These are phyloP conservation scores for Helicoverpa zea DNA, from an alignment of 1,140 invertebrate genomes.

Conservation along the genomic window DNA sequence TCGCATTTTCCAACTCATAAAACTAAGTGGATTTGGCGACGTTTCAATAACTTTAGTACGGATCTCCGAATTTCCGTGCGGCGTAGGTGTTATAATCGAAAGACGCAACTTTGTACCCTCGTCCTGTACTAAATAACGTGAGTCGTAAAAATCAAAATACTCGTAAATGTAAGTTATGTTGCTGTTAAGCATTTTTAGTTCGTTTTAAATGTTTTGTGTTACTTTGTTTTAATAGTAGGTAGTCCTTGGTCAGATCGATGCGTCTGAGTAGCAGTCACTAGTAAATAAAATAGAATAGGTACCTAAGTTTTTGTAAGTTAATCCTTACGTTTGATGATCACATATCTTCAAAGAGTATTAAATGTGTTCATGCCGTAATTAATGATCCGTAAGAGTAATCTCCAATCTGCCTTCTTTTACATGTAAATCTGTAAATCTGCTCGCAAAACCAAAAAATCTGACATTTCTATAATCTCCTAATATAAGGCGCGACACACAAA, in stretches of 20 bases:
- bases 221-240: not conserved
- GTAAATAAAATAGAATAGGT: too few species aligned
- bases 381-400: not conserved
- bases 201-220: slow-evolving; percentile 20
- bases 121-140: slow-evolving; percentile 25
- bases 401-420: too few species aligned
- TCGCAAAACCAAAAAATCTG: not conserved
- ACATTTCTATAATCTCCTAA: slow-evolving; percentile 8
- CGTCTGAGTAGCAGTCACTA: too few species aligned
- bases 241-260: too few species aligned
- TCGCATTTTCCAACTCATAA: slow-evolving; percentile 81
- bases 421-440: too few species aligned
- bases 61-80: slow-evolving; percentile 48
- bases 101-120: slow-evolving; percentile 4
- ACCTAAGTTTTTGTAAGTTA: too few species aligned
- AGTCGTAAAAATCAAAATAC: slow-evolving; percentile 42
- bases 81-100: slow-evolving; percentile 45
- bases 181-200: slow-evolving; percentile 35
- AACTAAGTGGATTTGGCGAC: slow-evolving; percentile 82
- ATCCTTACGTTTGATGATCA: too few species aligned
- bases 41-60: slow-evolving; percentile 68
- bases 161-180: slow-evolving; percentile 35
- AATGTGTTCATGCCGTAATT: too few species aligned
- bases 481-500: slow-evolving; percentile 9
- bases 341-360: too few species aligned